Evolutionary conservation across 2,888 invertebrate genomes (phyloP), one percentile per base, ranked within the genome.

Genomic region (Meloe dianella): DNA sequence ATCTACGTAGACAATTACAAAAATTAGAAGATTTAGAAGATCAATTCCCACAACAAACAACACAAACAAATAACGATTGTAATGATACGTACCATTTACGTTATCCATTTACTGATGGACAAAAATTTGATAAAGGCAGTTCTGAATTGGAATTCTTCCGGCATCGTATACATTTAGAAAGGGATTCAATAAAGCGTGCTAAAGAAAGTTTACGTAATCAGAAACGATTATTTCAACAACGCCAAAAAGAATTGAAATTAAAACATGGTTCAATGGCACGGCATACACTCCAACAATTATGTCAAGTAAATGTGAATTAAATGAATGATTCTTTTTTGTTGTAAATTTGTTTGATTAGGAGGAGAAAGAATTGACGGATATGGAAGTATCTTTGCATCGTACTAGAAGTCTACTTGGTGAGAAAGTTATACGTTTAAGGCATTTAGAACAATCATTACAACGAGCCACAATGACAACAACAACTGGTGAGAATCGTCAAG

Each of bases 21-120:
- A 93, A 93, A 78, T 84, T 94, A 30, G 94, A 94, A 77, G 93
- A 93, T 78, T 84, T 94, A 51, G 94, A 93, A 78, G 94, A 94
- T 78, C 92, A 93, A 82, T 90, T 94, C 75, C 91, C 90, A 68
- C 85, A 91, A 68, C 41, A n/a, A 17, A 87, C 87, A 22, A 80
- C 87, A 1, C 85, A 85, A 68, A 47, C 62, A 8, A 41, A 41
- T n/a, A 41, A 41, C 7, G 41, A 41, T 41, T 17, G 17, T 17
- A 88, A 89, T 41, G 93, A 92, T 77, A 92, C 93, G 57, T 93
- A 93, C 78, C 93, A 93, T 75, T 84, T 94, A 69, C 87, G 93
- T 57, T 94, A 94, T 82, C 94, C 94, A 1, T 94, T 94, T 79
- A 89, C 89, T 71, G 93, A 93, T 80, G 87, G 79, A 6, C 81